Percentiles rank a stretch among this genome's conserved stretches.
Evolutionary conservation across 2,888 invertebrate genomes (phyloP).

Genomic region (Auanema freiburgensis): DNA sequence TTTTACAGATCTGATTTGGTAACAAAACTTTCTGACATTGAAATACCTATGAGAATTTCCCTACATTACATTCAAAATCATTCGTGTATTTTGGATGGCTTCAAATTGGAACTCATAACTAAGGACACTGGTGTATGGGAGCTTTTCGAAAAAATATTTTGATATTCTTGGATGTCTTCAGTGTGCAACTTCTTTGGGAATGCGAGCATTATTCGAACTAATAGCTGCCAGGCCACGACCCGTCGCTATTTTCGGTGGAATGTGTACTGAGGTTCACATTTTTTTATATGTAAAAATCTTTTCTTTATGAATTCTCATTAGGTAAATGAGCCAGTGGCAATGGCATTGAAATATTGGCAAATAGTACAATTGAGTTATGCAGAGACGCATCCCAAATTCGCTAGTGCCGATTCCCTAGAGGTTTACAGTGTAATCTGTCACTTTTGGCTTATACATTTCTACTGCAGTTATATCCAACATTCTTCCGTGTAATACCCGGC

Average conservation of each 20-base stretch:
- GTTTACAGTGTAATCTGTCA: slow-evolving; percentile 22
- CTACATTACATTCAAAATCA: slow-evolving; percentile 51
- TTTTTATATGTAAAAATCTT: neutral
- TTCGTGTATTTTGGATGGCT: slow-evolving; percentile 48
- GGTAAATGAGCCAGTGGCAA: slow-evolving; percentile 63
- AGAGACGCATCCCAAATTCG: slow-evolving; percentile 63
- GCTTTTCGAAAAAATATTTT: too few species aligned
- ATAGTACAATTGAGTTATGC: slow-evolving; percentile 73
- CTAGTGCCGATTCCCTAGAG: slow-evolving; percentile 55
- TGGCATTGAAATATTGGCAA: slow-evolving; percentile 82
- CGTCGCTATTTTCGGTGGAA: slow-evolving; percentile 60
- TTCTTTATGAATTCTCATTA: slow-evolving; percentile 14
- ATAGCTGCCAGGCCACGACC: slow-evolving; percentile 52
- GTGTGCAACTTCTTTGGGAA: slow-evolving; percentile 61
- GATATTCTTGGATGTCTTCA: too few species aligned
- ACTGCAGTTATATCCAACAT: slow-evolving; percentile 60
- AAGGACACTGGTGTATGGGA: slow-evolving; percentile 57
- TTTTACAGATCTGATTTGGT: slow-evolving; percentile 25
- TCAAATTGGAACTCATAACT: slow-evolving; percentile 52
- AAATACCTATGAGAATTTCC: slow-evolving; percentile 51
- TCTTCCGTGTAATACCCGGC: slow-evolving; percentile 62
- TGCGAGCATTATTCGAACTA: slow-evolving; percentile 61
- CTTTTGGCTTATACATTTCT: too few species aligned
- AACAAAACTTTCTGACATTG: slow-evolving; percentile 29
- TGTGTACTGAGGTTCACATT: slow-evolving; percentile 50